Base-by-base conservation (phyloP, 2,113 vertebrate genomes). In the Petromus typicus region DNA sequence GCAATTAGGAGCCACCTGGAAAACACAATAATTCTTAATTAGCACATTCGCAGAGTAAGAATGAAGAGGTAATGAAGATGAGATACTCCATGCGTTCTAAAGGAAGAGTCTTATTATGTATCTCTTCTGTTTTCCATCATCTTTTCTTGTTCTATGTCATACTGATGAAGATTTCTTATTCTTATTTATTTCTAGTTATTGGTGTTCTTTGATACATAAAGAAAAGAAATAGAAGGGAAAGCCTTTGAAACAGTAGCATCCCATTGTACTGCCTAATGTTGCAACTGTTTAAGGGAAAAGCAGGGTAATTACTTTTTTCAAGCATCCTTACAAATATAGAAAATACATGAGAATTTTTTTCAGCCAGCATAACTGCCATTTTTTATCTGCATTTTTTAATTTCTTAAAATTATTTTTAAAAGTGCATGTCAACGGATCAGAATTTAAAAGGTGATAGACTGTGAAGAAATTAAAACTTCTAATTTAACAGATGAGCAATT, bases 401-500 rank as follows among this genome's bases (percentile, higher is more conserved):
- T 96, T 97, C 87, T 97, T 94, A 96, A 75, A 91, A 93, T 97
- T 98, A 95, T 92, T 34, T 40, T 34, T 40, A 97, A 95, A 97
- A 97, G 85, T 90, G 34, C 87, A 90, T 98, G 96, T 98, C 98
- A 98, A 98, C 96, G 97, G 92, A 97, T 61, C 92, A 98, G 96
- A 98, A 98, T 98, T 98, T 96, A 98, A 98, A 98, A 98, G 97
- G 98, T 98, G 98, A 97, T 97, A 98, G 98, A 98, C 97, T 98
- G 98, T 98, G 97, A 98, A 98, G 98, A 73, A 98, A 99, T 98
- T 98, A 98, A 98, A 98, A 98, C 96, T 98, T 98, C 96, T 97
- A 98, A 98, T 98, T 98, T 98, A 98, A 98, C 98, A 98, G 98
- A 98, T 98, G 98, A 98, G 97, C 95, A 98, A 98, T 90, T 98